phyloP scores from a whole-genome alignment of 2,888 invertebrate genomes.

The Tetragnatha montana region DNA sequence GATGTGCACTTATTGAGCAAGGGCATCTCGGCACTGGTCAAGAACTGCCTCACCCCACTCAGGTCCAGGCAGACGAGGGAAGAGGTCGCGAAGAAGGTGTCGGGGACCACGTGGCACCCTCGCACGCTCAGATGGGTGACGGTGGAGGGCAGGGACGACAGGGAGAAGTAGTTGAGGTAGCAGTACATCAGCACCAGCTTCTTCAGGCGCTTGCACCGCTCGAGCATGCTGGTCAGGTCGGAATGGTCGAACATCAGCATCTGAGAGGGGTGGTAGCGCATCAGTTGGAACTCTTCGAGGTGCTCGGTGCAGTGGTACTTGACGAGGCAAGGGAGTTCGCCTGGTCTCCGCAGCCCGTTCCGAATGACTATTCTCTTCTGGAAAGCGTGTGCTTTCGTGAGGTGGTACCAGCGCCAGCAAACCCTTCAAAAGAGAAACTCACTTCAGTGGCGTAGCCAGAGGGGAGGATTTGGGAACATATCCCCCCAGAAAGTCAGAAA shows the following conservation, averaged over 20 bases:
- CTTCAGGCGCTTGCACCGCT: conserved; percentile 35
- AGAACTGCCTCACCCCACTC: conserved; percentile 35
- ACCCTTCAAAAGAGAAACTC: conserved; percentile 48
- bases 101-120: conserved; percentile 31
- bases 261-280: background rate
- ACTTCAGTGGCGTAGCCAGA: background rate
- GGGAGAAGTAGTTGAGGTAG: conserved; percentile 1
- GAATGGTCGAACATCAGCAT: background rate
- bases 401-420: conserved; percentile 49
- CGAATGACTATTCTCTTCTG: conserved; percentile 42
- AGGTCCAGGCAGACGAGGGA: conserved; percentile 58
- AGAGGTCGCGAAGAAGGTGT: conserved; percentile 45
- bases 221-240: conserved; percentile 5
- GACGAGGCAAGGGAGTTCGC: conserved; percentile 29
- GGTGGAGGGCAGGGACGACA: conserved; percentile 45
- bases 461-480: too few species aligned
- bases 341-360: background rate
- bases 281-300: conserved; percentile 44
- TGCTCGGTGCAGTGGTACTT: conserved; percentile 44
- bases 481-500: too few species aligned
- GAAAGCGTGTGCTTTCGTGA: conserved; percentile 43
- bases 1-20: conserved; percentile 19
- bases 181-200: conserved; percentile 46
- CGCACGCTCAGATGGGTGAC: conserved; percentile 46
- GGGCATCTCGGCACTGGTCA: conserved; percentile 57